These are phyloP conservation scores for Spialia ferax DNA, from an alignment of 2,888 invertebrate genomes.

Conservation along the genomic window DNA sequence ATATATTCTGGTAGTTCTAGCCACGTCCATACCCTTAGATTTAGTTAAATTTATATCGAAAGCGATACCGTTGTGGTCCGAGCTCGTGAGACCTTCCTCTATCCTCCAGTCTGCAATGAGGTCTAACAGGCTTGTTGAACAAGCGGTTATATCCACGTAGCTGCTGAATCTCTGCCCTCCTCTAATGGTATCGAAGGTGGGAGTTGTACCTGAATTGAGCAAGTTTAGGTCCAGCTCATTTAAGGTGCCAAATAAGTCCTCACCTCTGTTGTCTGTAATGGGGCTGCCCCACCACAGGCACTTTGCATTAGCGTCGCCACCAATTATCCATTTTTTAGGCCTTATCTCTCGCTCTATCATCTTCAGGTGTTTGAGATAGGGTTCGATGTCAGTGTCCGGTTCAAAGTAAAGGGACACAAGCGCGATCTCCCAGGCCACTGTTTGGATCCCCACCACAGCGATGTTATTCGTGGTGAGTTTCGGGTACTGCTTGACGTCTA, in stretches of 20 bases:
- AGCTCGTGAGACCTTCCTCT: not conserved
- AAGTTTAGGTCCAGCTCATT: constrained; percentile 38
- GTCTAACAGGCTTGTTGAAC: constrained; percentile 39
- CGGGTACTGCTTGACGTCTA: too few species aligned
- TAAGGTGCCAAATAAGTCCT: constrained; percentile 22
- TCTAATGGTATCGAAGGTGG: constrained; percentile 52
- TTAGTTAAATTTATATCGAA: constrained; percentile 10
- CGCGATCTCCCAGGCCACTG: too few species aligned
- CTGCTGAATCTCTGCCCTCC: constrained; percentile 41
- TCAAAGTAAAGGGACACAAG: too few species aligned
- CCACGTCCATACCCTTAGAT: constrained; percentile 10
- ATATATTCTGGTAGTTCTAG: constrained; percentile 41
- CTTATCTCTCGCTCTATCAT: too few species aligned
- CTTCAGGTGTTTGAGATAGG: too few species aligned
- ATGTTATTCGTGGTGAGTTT: too few species aligned
- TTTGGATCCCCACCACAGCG: too few species aligned
- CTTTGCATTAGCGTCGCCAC: constrained; percentile 38
- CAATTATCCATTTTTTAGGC: not conserved
- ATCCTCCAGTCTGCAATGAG: constrained; percentile 41
- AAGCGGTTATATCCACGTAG: constrained; percentile 49
- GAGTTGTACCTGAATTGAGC: constrained; percentile 46
- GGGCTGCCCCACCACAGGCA: constrained; percentile 40
- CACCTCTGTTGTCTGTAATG: constrained; percentile 37
- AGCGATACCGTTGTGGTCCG: constrained; percentile 26
- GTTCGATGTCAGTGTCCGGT: too few species aligned